Evolutionary conservation across 2,797 vertebrate species (phyloP).

Genomic region (Setipinna tenuifilis): DNA sequence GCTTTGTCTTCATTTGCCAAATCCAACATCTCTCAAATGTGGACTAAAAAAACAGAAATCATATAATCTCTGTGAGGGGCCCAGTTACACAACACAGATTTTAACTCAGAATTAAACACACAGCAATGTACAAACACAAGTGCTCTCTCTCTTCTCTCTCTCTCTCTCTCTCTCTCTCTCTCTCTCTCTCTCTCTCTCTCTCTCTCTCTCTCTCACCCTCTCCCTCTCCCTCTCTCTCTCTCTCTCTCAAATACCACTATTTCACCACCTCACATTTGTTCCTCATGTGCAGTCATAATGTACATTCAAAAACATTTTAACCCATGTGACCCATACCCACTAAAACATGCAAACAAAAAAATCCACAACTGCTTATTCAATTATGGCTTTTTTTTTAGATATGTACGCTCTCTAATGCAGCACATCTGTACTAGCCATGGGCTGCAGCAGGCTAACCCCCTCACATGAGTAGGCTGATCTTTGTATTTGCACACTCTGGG

Average conservation of each 20-base stretch:
- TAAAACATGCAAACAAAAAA: background rate
- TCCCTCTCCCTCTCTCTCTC: too few relatives aligned
- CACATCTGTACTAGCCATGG: background rate
- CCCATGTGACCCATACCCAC: background rate
- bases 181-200: background rate
- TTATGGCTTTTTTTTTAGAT: background rate
- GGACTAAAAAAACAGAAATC: background rate
- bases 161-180: constrained; percentile 19
- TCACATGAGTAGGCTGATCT: too few relatives aligned
- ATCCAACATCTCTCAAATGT: background rate
- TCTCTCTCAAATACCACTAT: background rate
- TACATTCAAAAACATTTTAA: background rate
- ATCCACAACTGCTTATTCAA: background rate
- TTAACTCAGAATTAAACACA: background rate
- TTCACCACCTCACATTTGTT: too few relatives aligned
- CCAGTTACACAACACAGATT: background rate
- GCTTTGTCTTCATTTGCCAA: background rate
- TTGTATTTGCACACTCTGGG: background rate
- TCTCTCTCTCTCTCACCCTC: too few relatives aligned
- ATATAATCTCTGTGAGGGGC: background rate
- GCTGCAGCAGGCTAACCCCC: too few relatives aligned
- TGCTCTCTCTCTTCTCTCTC: constrained; percentile 18
- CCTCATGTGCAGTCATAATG: too few relatives aligned
- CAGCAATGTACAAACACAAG: background rate
- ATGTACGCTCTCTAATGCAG: background rate